Evolutionary conservation across 2,888 invertebrate genomes (phyloP).

Genomic region (Bembecia ichneumoniformis): DNA sequence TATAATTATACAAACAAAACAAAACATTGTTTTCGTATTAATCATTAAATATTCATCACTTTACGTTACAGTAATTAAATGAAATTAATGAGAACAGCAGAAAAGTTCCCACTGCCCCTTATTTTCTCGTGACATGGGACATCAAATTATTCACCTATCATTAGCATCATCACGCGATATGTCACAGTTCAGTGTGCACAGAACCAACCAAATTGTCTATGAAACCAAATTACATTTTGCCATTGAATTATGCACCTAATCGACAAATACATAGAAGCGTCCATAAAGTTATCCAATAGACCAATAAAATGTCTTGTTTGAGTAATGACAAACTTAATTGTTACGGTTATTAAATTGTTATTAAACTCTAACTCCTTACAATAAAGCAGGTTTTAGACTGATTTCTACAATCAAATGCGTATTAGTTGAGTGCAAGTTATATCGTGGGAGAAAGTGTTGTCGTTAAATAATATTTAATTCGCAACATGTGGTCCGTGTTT

Average conservation of each 20-base stretch:
- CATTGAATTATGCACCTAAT: background rate
- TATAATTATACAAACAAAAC: no score
- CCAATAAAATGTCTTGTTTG: background rate
- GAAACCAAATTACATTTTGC: background rate
- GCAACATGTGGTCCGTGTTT: background rate
- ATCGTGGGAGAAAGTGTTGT: background rate
- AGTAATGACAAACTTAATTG: background rate
- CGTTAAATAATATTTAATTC: background rate
- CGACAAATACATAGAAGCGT: background rate
- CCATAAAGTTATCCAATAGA: background rate
- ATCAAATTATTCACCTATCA: constrained; percentile 47
- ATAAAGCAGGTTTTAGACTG: background rate
- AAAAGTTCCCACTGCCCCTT: background rate
- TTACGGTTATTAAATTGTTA: background rate
- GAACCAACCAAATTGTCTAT: background rate
- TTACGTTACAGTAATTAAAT: background rate
- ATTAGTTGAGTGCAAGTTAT: background rate
- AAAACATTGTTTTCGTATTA: no score
- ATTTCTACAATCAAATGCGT: background rate
- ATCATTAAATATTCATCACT: background rate
- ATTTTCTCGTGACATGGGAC: constrained; percentile 28
- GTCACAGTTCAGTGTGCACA: background rate
- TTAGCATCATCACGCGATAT: constrained; percentile 50
- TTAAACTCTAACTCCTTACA: background rate
- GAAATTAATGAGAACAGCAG: background rate